These are phyloP conservation scores for Asteroscopus sphinx DNA, from an alignment of 2,888 invertebrate species.

Conservation along the genomic window DNA sequence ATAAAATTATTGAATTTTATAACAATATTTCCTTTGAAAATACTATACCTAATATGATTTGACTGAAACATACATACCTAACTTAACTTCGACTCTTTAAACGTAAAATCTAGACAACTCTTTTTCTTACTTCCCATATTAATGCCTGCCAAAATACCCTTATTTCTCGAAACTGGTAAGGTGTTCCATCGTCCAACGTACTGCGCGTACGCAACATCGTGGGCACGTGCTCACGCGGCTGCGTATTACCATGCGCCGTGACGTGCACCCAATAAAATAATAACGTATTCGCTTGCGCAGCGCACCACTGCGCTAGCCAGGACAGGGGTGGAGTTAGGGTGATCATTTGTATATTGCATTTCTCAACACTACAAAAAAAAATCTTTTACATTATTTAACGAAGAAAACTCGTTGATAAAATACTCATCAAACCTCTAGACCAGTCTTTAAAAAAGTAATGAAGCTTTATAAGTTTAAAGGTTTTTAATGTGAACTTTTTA, in stretches of 20 bases:
- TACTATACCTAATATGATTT: no score
- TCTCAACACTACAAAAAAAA: no score
- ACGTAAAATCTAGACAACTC: no score
- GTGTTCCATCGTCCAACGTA: slow-evolving; percentile 28
- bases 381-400: no score
- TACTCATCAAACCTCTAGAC: no score
- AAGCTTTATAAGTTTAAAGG: no score
- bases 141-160: background rate
- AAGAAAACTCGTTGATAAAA: no score
- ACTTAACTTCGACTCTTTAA: background rate
- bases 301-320: slow-evolving; percentile 61
- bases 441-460: no score
- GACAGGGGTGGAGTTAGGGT: slow-evolving; percentile 62
- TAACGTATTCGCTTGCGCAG: slow-evolving; percentile 65
- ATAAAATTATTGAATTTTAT: background rate
- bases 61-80: no score
- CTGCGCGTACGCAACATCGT: slow-evolving; percentile 50
- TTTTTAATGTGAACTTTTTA: no score
- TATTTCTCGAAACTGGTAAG: slow-evolving; percentile 39
- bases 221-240: slow-evolving; percentile 62
- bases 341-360: background rate
- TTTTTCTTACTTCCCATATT: background rate
- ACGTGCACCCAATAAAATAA: slow-evolving; percentile 70
- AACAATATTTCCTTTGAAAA: no score
- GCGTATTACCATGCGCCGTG: slow-evolving; percentile 76